A percentile compares a stretch with the other conserved stretches of the same genome.
phyloP scores from a whole-genome alignment of 2,113 vertebrate species.

The Saguinus imperator region DNA sequence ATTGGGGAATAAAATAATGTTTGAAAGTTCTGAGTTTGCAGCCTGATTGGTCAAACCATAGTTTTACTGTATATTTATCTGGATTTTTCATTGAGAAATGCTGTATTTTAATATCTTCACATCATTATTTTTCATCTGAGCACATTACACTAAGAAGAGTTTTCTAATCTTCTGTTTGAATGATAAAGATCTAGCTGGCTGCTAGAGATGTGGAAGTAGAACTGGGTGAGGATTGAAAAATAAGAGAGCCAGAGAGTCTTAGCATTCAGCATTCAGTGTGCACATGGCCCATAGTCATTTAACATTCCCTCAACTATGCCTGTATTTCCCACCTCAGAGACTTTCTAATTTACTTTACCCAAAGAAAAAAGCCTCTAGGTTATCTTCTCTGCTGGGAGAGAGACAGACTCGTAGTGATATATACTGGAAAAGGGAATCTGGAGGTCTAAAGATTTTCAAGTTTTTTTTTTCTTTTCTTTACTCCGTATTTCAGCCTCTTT shows the following conservation, averaged over 20 bases:
- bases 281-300: not conserved
- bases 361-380: not conserved
- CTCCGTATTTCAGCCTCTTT: not conserved
- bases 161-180: not conserved
- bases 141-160: not conserved
- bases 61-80: not conserved
- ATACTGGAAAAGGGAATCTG: not conserved
- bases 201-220: not conserved
- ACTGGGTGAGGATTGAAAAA: not conserved
- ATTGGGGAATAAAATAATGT: not conserved
- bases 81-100: not conserved
- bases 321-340: conserved; percentile 1
- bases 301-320: not conserved
- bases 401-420: not conserved
- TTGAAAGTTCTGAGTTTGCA: not conserved
- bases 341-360: not conserved
- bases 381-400: not conserved
- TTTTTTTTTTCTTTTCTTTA: not conserved
- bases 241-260: not conserved
- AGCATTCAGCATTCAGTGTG: not conserved
- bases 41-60: not conserved
- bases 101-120: not conserved
- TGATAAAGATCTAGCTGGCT: not conserved
- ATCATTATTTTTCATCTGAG: not conserved
- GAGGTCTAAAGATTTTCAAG: not conserved